These are phyloP conservation scores for Erebia palarica DNA, from an alignment of 2,888 invertebrate species.

Conservation along the genomic window DNA sequence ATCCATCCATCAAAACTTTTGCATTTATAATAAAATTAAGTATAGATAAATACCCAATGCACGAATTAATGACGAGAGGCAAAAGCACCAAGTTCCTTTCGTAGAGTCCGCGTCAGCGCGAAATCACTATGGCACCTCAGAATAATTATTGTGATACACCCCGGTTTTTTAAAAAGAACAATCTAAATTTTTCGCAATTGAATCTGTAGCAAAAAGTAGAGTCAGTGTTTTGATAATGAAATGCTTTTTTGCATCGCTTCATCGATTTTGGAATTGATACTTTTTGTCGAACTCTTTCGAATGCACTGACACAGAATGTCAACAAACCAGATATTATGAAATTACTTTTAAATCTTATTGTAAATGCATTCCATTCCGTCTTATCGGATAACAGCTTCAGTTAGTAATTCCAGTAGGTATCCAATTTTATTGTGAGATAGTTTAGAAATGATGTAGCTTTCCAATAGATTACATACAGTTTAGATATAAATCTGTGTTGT, in stretches of 20 bases:
- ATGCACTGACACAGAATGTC: slow-evolving; percentile 18
- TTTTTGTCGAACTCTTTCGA: slow-evolving; percentile 18
- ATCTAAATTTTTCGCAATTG: slow-evolving; percentile 13
- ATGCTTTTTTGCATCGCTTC: slow-evolving; percentile 4
- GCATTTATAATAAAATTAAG: too few relatives aligned
- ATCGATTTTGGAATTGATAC: slow-evolving; percentile 17
- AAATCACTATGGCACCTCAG: not conserved
- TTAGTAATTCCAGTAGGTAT: too few relatives aligned
- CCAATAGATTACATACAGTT: too few relatives aligned
- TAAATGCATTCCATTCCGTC: too few relatives aligned
- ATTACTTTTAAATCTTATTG: not conserved
- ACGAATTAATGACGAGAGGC: too few relatives aligned
- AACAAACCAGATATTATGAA: slow-evolving; percentile 14
- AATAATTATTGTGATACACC: not conserved
- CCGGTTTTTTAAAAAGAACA: slow-evolving; percentile 6
- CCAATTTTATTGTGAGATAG: too few relatives aligned
- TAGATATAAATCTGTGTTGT: too few relatives aligned
- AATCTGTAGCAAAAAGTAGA: slow-evolving; percentile 15
- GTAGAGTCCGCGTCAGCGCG: not conserved
- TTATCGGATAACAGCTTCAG: too few relatives aligned
- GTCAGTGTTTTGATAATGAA: slow-evolving; percentile 14
- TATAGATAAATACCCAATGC: too few relatives aligned
- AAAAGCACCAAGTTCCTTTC: not conserved
- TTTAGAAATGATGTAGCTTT: too few relatives aligned
- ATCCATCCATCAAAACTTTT: too few relatives aligned